Evolutionary conservation across 2,113 vertebrate species (phyloP).

Genomic region (Myiagra hebetior): DNA sequence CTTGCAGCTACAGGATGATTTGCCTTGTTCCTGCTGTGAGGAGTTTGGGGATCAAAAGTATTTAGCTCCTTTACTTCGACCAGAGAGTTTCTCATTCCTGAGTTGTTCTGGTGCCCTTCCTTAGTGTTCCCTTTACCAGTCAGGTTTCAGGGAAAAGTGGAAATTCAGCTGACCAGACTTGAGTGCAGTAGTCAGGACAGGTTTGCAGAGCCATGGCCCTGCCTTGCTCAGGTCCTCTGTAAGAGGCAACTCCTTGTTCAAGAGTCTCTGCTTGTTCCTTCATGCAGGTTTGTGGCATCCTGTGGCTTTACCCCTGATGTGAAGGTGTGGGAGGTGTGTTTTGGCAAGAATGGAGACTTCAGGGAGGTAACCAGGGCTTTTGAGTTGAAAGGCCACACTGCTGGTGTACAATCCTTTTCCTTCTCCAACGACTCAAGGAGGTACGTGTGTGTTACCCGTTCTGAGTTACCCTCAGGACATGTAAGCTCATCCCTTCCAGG

Average conservation of each 20-base stretch:
- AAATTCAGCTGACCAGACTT: not conserved
- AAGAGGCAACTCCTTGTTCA: not conserved
- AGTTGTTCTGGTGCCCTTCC: not conserved
- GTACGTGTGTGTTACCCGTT: constrained; percentile 43
- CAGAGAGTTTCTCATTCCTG: not conserved
- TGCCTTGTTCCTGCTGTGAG: not conserved
- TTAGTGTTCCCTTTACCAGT: not conserved
- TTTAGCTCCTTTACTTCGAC: not conserved
- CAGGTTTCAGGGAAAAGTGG: not conserved
- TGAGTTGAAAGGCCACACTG: constrained; percentile 90
- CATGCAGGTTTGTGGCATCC: constrained; percentile 87
- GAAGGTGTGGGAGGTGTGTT: constrained; percentile 96
- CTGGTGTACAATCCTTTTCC: constrained; percentile 84
- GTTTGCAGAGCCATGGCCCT: not conserved
- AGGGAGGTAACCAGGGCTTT: constrained; percentile 88
- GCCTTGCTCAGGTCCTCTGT: not conserved
- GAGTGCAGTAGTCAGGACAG: not conserved
- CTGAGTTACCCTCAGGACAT: fast-evolving
- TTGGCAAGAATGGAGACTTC: constrained; percentile 87
- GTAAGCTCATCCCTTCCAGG: not conserved
- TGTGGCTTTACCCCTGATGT: constrained; percentile 96
- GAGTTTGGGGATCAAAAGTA: not conserved
- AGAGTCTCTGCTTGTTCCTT: not conserved
- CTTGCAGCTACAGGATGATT: not conserved
- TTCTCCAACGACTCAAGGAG: constrained; percentile 92